phyloP scores from a whole-genome alignment of 2,113 vertebrate species.

The Petromus typicus region DNA sequence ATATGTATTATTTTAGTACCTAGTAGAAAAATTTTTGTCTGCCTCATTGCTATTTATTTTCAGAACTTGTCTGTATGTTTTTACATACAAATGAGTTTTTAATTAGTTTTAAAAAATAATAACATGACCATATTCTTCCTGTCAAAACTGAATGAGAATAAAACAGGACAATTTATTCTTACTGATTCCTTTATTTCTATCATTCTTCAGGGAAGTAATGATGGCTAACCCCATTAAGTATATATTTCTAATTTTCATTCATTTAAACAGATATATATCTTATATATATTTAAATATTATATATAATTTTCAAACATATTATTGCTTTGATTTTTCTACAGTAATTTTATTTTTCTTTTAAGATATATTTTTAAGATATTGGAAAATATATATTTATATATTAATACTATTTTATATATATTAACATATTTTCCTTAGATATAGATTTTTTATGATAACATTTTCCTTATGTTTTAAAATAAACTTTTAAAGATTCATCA shows the following conservation, averaged over 20 bases:
- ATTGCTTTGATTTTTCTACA: not conserved
- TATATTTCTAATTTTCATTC: conserved; percentile 16
- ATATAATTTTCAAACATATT: not conserved
- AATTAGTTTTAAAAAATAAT: not conserved
- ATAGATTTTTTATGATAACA: too few relatives aligned
- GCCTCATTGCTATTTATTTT: not conserved
- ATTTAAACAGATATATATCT: not conserved
- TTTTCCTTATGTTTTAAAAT: too few relatives aligned
- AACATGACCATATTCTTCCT: not conserved
- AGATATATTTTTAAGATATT: not conserved
- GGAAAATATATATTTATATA: not conserved
- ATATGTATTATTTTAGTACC: not conserved
- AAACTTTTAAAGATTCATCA: too few relatives aligned
- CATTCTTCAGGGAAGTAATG: not conserved
- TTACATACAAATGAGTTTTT: not conserved
- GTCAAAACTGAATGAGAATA: not conserved
- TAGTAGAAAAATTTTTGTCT: not conserved
- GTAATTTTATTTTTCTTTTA: not conserved
- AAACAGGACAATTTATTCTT: not conserved
- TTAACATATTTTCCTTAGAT: too few relatives aligned
- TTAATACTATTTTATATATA: not conserved
- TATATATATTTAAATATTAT: not conserved
- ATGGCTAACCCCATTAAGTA: not conserved
- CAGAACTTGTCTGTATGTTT: not conserved
- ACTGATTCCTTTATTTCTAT: not conserved